Conservation (phyloP, 2,113 vertebrate species). For the Carassius carassius region DNA sequence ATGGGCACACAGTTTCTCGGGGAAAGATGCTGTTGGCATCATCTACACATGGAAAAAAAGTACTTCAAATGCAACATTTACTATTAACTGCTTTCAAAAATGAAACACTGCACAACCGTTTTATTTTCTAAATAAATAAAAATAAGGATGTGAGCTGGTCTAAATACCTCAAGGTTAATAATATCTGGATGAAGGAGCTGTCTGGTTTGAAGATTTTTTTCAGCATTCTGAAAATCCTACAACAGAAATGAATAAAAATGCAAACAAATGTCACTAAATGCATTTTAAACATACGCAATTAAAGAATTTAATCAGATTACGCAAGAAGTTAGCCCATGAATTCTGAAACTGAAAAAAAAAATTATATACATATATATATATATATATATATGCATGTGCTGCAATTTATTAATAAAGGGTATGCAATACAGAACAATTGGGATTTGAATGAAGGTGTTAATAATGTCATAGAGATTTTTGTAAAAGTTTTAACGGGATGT, state of each 20-base stretch:
- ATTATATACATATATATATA: no score
- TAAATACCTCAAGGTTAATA: conserved; percentile 67
- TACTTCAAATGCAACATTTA: not conserved
- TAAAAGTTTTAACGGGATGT: no score
- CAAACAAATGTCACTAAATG: no score
- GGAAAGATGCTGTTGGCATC: not conserved
- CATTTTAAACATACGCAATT: no score
- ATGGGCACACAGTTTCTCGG: not conserved
- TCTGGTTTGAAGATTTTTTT: conserved; percentile 72
- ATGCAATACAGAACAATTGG: no score
- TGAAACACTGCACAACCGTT: not conserved
- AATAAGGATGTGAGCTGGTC: not conserved
- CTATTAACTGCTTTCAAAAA: not conserved
- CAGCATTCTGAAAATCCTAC: conserved; percentile 81
- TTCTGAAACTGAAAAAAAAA: no score
- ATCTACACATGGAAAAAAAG: not conserved
- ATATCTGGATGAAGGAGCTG: conserved; percentile 65
- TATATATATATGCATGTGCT: no score
- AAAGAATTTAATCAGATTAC: no score
- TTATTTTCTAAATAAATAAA: not conserved
- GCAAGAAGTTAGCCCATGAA: no score
- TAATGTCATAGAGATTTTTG: no score
- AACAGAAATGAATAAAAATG: conserved; percentile 10
- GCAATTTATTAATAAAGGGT: no score
- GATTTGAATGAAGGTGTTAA: no score